Evolutionary conservation across 1,140 invertebrate genomes (phyloP).

Genomic region (Temnothorax curvispinosus): DNA sequence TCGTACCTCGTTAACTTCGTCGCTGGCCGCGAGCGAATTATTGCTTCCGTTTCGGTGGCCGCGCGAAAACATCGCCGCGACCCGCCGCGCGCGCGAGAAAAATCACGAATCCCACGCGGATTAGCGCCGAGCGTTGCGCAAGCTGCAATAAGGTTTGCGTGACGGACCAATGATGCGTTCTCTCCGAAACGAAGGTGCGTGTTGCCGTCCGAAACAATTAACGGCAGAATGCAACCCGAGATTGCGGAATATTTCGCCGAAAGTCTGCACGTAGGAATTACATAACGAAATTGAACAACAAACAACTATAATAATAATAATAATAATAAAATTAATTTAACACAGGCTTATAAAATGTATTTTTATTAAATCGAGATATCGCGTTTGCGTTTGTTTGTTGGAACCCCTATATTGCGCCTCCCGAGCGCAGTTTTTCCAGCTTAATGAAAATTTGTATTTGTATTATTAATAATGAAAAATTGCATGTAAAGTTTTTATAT

Average conservation of each 20-base stretch:
- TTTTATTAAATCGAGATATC: background rate
- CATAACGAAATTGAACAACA: background rate
- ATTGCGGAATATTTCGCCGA: background rate
- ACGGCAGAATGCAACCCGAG: background rate
- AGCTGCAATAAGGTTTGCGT: background rate
- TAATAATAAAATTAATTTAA: background rate
- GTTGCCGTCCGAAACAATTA: slow-evolving; percentile 17
- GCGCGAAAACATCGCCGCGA: background rate
- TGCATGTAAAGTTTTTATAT: background rate
- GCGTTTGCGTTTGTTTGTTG: background rate
- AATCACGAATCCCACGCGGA: slow-evolving; percentile 1
- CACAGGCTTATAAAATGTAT: background rate
- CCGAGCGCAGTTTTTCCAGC: background rate
- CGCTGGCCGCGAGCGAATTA: background rate
- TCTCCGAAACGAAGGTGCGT: background rate
- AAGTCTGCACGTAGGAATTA: background rate
- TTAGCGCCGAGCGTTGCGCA: background rate
- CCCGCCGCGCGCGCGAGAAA: slow-evolving; percentile 16
- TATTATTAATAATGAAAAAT: background rate
- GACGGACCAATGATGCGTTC: background rate
- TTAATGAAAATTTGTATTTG: background rate
- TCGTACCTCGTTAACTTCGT: slow-evolving; percentile 44
- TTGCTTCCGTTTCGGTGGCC: background rate
- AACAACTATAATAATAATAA: background rate
- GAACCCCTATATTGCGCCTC: background rate